Evolutionary conservation across 2,888 invertebrate species (phyloP), one percentile per base, ranked within the genome.

Genomic region (Drosophila fulvimacula): DNA sequence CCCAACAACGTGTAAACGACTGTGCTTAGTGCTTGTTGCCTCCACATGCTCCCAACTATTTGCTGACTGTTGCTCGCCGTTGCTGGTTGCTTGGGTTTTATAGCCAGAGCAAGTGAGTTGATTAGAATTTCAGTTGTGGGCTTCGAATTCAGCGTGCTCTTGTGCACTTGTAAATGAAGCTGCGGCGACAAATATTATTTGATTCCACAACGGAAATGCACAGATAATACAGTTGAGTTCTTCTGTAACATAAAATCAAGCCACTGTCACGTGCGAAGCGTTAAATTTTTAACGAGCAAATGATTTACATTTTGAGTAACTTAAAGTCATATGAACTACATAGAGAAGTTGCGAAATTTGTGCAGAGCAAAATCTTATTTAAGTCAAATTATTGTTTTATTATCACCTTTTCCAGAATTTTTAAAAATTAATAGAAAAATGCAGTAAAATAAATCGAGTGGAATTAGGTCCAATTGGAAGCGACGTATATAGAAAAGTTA

Each of bases 251-350:
- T 36, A 24, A 49, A 51, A 32, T 57, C 32, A 59, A 39, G 30
- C 2, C 9, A 6, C n/a, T 19, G 76, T 79, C 88, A 82, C 86
- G 88, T 82, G 42, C 84, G 27, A n/a, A 44, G 52, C 46, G 56
- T 41, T 32, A 46, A 3, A 1, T 36, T 10, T 30, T 41, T 15
- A 17, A 5, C 4, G 32, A 32, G 19, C 19, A 6, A 13, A 13
- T 17, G 5, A 48, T n/a, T 9, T 30, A 17, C 2, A 30, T 10
- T 27, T 46, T 6, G 34, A 10, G 36, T 21, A 30, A n/a, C 24
- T 61, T 6, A 32, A 60, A 32, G 3, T 1, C 17, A 5, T 34
- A 13, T 3, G 5, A n/a, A n/a, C 17, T 4, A 17, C 24, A n/a
- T 27, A 42, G 10, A 48, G 34, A 42, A 24, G 11, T 21, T 9